A percentile compares a stretch with the other conserved stretches of the same genome.
These are phyloP conservation scores for Delichon dasypus DNA, from an alignment of 2,797 vertebrate genomes.

Conservation along the genomic window DNA sequence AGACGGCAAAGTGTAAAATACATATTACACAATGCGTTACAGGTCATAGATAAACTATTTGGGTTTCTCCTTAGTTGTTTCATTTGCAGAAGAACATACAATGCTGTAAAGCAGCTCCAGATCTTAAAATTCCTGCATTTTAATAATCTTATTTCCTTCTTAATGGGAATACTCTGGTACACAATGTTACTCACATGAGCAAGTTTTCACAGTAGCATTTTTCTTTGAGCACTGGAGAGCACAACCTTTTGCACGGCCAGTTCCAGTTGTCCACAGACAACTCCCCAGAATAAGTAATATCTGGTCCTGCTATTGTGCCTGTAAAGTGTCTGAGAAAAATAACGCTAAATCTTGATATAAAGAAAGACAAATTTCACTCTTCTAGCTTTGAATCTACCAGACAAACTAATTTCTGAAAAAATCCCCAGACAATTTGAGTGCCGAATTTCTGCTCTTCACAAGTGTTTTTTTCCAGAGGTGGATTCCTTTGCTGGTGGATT, in stretches of 20 bases:
- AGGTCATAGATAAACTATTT: neutral
- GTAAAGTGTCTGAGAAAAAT: neutral
- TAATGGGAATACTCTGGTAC: neutral
- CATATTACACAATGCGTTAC: neutral
- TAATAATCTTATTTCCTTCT: neutral
- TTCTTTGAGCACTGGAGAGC: neutral
- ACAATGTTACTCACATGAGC: neutral
- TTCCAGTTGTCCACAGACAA: neutral
- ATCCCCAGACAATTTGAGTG: neutral
- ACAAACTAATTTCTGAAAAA: neutral
- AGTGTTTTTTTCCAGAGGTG: neutral
- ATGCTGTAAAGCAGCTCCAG: neutral
- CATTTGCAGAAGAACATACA: neutral
- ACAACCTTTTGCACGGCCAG: neutral
- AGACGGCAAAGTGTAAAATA: slow-evolving; percentile 1
- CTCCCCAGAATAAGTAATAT: neutral
- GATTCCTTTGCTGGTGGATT: neutral
- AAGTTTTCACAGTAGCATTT: neutral
- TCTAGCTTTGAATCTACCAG: neutral
- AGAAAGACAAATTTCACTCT: neutral
- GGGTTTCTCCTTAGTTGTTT: neutral
- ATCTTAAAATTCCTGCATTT: neutral
- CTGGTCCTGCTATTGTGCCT: neutral
- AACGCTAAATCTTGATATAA: neutral
- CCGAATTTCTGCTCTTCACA: neutral